Evolutionary conservation across 92 coral and sea anemone species (phyloP), one percentile per base, ranked within the genome.

Genomic region (Siderastrea radians): DNA sequence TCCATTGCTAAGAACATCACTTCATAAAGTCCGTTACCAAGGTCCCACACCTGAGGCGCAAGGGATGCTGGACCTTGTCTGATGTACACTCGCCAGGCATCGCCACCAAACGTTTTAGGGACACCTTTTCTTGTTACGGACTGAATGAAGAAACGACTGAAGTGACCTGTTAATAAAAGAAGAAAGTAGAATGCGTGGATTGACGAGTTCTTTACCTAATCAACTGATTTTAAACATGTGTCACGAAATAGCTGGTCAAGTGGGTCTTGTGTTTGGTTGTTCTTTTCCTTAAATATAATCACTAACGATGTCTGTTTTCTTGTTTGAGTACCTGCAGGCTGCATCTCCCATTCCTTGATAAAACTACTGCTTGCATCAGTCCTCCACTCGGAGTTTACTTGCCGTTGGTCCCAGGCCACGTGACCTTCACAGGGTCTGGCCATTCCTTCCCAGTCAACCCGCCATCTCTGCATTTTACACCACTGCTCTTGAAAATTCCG

Each of bases 1-100:
- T 96, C 98, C 74, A 86, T 72, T 8, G 84, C 87, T 53, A 96
- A 74, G 76, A 94, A 89, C 61, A 92, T 78, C 49, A 88, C 97
- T 62, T 96, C 97, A 68, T 96, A 96, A 50, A 90, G 63, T 46
- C 98, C 98, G 68, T 94, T 90, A 50, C 88, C 79, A 61, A 84
- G 95, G 68, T 96, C 98, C 75, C 93, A 89, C 16, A 96, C 90
- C 38, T 92, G 81, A 13, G 98, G 95, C 71, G 91, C 93, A 65
- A 96, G 91, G 77, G 97, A 93, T 80, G 97, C 86, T 72, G 98
- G 98, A 44, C 98, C 98, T 92, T 92, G 94, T 63, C 95, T 92
- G n/a, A 96, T 81, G 75, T 88, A 83, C 2, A 96, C 89, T 78
- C 94, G 82, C 98, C 98, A 96, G 7, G 97, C 89, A 83, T 94